These are phyloP conservation scores for Camponotus pennsylvanicus DNA, from an alignment of 1,140 invertebrate species.

Conservation along the genomic window DNA sequence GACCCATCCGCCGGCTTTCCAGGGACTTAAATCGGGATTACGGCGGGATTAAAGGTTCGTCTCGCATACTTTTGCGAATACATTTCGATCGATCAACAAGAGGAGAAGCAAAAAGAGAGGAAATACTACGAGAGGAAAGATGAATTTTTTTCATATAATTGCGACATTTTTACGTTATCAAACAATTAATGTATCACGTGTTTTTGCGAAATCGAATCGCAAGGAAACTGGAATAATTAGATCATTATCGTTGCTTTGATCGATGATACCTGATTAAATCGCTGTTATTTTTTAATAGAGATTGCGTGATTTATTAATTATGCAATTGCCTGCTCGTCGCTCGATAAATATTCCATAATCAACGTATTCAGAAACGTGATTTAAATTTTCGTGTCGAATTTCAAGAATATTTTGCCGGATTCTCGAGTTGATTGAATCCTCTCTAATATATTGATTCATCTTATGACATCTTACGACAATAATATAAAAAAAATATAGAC, in stretches of 20 bases:
- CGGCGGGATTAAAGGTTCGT: constrained; percentile 69
- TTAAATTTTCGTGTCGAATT: constrained; percentile 17
- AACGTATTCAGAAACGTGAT: constrained; percentile 18
- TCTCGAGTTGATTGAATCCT: constrained; percentile 2
- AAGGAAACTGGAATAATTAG: too few species aligned
- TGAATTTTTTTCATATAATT: too few species aligned
- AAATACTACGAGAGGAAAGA: too few species aligned
- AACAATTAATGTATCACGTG: too few species aligned
- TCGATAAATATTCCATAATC: constrained; percentile 24
- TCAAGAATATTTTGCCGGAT: background rate
- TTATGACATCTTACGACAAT: background rate
- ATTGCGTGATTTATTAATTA: background rate
- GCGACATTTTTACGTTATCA: too few species aligned
- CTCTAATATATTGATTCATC: background rate
- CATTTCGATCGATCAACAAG: too few species aligned
- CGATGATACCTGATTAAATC: background rate
- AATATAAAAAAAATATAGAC: background rate
- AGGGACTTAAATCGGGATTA: constrained; percentile 74
- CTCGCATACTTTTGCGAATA: too few species aligned
- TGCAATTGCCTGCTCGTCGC: background rate
- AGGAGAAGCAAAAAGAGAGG: too few species aligned
- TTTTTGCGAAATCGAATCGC: background rate
- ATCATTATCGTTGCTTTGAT: too few species aligned
- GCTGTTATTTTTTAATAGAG: background rate
- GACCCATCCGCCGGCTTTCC: constrained; percentile 65